phyloP scores from a whole-genome alignment of 2,113 vertebrate species.

The Pitta sordida region DNA sequence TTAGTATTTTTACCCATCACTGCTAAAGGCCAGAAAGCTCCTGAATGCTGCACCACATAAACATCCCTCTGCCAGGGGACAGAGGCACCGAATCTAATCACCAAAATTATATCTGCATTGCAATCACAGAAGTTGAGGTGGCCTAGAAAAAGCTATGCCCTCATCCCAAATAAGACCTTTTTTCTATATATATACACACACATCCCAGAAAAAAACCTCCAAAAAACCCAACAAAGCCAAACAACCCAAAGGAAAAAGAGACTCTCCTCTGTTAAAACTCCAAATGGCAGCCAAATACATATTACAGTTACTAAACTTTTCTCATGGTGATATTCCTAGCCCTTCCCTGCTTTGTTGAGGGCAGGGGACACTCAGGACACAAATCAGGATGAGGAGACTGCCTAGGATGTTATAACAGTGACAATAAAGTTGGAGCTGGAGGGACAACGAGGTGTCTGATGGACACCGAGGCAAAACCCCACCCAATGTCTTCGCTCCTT shows the following conservation, averaged over 20 bases:
- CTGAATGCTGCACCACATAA: accelerated
- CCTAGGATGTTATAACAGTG: background rate
- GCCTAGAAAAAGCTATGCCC: background rate
- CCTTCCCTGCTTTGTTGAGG: background rate
- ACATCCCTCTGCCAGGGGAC: background rate
- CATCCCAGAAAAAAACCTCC: background rate
- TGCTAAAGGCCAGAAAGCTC: background rate
- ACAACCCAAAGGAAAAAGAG: background rate
- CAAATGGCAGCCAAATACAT: background rate
- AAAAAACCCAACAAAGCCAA: background rate
- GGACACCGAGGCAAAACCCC: background rate
- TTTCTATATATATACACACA: background rate
- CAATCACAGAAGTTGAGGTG: background rate
- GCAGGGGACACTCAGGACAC: background rate
- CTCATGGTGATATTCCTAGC: background rate
- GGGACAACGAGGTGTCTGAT: background rate
- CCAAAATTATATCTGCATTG: background rate
- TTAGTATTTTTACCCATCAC: background rate
- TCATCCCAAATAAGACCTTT: background rate
- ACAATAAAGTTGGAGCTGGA: background rate
- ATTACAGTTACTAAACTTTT: background rate
- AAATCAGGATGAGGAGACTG: background rate
- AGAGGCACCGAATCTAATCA: background rate
- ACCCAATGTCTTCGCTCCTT: background rate
- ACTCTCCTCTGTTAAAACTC: background rate